Evolutionary conservation across 2,113 vertebrate species (phyloP), one percentile per base, ranked within the genome.

Genomic region (Dendrocopos noguchii): DNA sequence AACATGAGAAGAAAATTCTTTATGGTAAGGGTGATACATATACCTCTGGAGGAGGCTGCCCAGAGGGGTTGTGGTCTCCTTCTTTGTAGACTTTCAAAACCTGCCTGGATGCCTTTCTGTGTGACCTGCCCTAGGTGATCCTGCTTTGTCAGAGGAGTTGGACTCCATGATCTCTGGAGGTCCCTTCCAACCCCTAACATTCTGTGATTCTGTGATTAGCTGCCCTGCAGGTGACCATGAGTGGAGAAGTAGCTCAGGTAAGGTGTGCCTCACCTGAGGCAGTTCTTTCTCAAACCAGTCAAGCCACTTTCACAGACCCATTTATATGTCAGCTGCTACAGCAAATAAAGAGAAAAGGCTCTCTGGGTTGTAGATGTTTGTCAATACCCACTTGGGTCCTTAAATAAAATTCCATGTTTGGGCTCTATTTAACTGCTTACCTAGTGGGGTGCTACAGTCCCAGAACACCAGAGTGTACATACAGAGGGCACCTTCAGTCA

Each of bases 201-300:
- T 50, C 21, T 50, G 21, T 50, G 20, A 50, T 47, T 47, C 46
- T 47, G 46, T 50, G 47, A 21, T 94, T 89, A 83, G 42, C 84
- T 94, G 75, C 39, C 87, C 50, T 70, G 68, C n/a, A 92, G 81
- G 80, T 95, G 92, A 85, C 79, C 78, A 59, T 68, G 34, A 63
- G 82, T 88, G 39, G 39, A 78, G 78, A 57, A 25, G 47, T n/a
- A 22, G 60, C 34, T 78, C 75, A 46, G 44, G 61, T 75, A 74
- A 79, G 36, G 22, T 61, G 65, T 27, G 33, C 53, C 68, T 47
- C n/a, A 31, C 3, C 4, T 80, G 56, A 67, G 47, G 53, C 53
- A 53, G 11, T 22, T 66, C 70, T 42, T 85, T 53, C 60, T 52
- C 31, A 68, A 87, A 59, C 14, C 52, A 84, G 22, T 29, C 33